Base-by-base conservation (phyloP, 2,888 invertebrate genomes). In the Yponomeuta cagnagella region DNA sequence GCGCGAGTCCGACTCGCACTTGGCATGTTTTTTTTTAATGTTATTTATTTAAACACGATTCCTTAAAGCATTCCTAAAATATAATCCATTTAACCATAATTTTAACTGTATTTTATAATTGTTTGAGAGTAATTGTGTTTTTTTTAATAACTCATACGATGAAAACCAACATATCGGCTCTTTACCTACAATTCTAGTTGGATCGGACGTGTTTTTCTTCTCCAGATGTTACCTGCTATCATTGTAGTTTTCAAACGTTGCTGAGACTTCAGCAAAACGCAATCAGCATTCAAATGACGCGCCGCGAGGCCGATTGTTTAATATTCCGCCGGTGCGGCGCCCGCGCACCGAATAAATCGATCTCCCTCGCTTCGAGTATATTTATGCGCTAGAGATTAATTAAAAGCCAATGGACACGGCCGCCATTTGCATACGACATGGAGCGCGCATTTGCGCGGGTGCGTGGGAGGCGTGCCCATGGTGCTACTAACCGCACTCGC, bases 351-450 rank as follows among this genome's bases (percentile, higher is more conserved):
- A 65, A 65, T 70, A 65, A 65, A 70, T 70, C 70, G 70, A 70
- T 70, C 70, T 70, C 64, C 52, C 85, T 86, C 86, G 85, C 86
- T 87, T 84, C 79, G 78, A 76, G 82, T 80, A 89, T 91, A 89
- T 91, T 91, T 90, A 90, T 90, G 86, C 85, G 83, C 85, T 85
- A 86, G 84, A 88, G 89, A 91, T 90, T 90, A 92, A 92, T 91
- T 90, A 90, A 90, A 86, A 81, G 80, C 80, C 81, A 84, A 84
- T 84, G 84, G 85, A 85, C 90, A 90, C 89, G 80, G 88, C 82
- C 80, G 81, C 66, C 85, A 93, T 93, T 93, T 87, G 89, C 92
- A 93, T 93, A 92, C 79, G 86, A 92, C 92, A 93, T 85, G 91
- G 87, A 80, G 88, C 81, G 85, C 87, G 92, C 92, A 92, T 92